phyloP scores from a whole-genome alignment of 2,888 invertebrate genomes.

The Orthonevra nobilis region DNA sequence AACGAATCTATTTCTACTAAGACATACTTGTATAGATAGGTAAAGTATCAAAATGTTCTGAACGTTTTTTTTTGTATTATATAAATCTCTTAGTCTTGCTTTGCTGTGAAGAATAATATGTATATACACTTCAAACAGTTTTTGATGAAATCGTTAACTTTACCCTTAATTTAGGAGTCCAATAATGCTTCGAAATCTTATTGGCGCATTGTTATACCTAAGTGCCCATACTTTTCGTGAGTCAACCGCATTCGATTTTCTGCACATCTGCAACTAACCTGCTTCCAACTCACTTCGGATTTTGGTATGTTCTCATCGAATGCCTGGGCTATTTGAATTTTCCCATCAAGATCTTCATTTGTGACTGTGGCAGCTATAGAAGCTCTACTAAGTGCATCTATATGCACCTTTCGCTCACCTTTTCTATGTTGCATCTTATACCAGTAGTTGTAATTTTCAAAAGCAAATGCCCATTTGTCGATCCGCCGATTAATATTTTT shows the following conservation, averaged over 20 bases:
- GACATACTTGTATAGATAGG: not conserved
- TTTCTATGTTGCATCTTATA: conserved; percentile 20
- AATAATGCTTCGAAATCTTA: conserved; percentile 49
- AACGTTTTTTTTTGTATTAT: conserved; percentile 6
- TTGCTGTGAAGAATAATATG: not conserved
- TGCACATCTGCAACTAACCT: not conserved
- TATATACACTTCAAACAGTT: conserved; percentile 29
- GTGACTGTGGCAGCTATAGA: not conserved
- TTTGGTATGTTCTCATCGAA: not conserved
- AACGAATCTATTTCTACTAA: conserved; percentile 15
- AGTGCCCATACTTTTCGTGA: conserved; percentile 43
- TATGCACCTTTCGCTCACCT: conserved; percentile 24
- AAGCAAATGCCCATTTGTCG: conserved; percentile 14
- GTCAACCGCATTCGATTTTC: not conserved
- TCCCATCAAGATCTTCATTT: not conserved
- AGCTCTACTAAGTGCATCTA: conserved; percentile 26
- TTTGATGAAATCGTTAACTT: conserved; percentile 16
- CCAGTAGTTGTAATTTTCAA: conserved; percentile 39
- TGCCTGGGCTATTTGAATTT: conserved; percentile 6
- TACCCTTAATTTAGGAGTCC: conserved; percentile 7
- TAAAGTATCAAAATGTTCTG: conserved; percentile 8
- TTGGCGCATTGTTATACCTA: conserved; percentile 44
- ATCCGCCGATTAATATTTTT: conserved; percentile 39
- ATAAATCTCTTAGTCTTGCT: conserved; percentile 10
- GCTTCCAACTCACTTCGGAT: not conserved